These are phyloP conservation scores for Lysandra bellargus DNA, from an alignment of 2,888 invertebrate genomes.

Conservation along the genomic window DNA sequence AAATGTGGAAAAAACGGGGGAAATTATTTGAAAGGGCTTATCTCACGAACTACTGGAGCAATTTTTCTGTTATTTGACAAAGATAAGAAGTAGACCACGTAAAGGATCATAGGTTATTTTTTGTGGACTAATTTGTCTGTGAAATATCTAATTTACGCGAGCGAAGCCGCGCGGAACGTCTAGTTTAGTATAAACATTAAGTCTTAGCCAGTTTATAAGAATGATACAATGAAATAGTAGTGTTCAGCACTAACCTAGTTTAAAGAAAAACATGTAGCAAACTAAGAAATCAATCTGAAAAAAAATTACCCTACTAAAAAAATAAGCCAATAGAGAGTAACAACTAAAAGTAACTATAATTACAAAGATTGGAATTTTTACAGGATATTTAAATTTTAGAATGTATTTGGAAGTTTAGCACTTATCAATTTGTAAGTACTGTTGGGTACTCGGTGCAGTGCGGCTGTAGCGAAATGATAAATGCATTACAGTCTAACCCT, in stretches of 20 bases:
- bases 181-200: neutral
- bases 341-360: slow-evolving; percentile 2
- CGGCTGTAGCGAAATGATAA: slow-evolving; percentile 22
- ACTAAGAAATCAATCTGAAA: neutral
- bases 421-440: slow-evolving; percentile 10
- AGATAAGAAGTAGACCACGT: no score
- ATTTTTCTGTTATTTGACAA: no score
- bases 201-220: neutral
- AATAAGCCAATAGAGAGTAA: slow-evolving; percentile 7
- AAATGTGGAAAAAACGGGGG: no score
- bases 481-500: slow-evolving; percentile 33
- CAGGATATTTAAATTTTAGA: neutral
- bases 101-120: no score
- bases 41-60: no score
- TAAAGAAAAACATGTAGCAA: slow-evolving; percentile 16
- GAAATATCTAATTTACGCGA: no score
- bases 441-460: neutral
- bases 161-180: no score
- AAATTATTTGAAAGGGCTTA: no score
- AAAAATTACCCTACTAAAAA: neutral
- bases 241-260: neutral
- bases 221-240: neutral
- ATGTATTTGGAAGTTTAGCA: slow-evolving; percentile 6
- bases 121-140: no score
- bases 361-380: slow-evolving; percentile 5